A percentile compares a stretch with the other conserved stretches of the same genome.
Evolutionary conservation across 2,797 vertebrate species (phyloP).

Genomic region (Meriones psammophilus): DNA sequence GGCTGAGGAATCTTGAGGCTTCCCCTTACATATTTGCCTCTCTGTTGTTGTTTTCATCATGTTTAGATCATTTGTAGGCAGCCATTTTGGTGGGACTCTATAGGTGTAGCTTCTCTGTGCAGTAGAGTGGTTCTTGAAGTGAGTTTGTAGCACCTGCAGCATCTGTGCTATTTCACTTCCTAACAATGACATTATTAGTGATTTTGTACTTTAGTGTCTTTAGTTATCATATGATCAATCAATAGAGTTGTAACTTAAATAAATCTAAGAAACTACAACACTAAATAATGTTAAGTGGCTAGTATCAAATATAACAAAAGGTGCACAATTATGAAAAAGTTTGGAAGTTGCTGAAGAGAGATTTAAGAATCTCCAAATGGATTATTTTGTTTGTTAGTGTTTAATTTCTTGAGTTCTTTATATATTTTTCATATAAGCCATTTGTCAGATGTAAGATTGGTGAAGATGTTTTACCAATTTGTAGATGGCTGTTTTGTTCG

Average conservation of each 20-base stretch:
- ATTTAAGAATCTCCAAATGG: neutral
- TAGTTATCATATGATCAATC: neutral
- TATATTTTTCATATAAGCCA: too few relatives aligned
- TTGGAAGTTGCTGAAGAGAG: neutral
- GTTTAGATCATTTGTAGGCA: neutral
- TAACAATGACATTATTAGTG: neutral
- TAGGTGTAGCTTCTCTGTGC: neutral
- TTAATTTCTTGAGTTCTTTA: too few relatives aligned
- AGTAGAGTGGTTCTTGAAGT: neutral
- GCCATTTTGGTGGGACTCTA: neutral
- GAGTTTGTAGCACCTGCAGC: neutral
- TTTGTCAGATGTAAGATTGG: too few relatives aligned
- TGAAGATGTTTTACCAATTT: too few relatives aligned
- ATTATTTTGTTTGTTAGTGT: too few relatives aligned
- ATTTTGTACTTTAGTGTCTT: neutral
- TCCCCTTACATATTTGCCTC: neutral
- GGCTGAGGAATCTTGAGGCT: neutral
- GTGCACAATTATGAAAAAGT: neutral
- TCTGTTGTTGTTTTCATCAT: neutral
- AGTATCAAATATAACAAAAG: constrained; percentile 5
- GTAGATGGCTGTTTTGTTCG: too few relatives aligned
- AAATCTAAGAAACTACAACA: neutral
- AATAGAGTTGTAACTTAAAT: neutral
- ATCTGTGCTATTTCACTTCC: neutral
- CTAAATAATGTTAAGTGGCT: neutral